phyloP scores from a whole-genome alignment of 64 coral and sea anemone species.

The Dendronephthya gigantea region DNA sequence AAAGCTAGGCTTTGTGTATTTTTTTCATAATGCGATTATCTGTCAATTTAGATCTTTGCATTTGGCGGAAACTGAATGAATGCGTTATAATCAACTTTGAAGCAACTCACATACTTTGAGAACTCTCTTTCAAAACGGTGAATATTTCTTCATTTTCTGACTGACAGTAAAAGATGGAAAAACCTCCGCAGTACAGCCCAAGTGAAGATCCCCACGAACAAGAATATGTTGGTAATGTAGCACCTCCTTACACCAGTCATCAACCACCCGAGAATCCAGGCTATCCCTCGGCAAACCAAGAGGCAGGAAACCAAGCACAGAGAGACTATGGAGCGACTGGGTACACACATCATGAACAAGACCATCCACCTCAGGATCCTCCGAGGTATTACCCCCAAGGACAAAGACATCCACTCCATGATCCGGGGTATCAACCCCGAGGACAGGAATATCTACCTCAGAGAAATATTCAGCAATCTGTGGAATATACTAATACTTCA shows the following conservation, averaged over 20 bases:
- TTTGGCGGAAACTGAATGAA: too few species aligned
- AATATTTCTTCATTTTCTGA: too few species aligned
- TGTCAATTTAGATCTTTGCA: too few species aligned
- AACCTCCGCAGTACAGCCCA: not conserved
- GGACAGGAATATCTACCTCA: not conserved
- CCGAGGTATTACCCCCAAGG: not conserved
- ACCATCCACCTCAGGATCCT: not conserved
- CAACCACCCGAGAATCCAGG: not conserved
- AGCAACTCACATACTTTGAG: too few species aligned
- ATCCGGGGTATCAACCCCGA: too few species aligned
- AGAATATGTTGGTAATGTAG: too few species aligned
- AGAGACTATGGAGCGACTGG: too few species aligned
- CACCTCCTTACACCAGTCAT: too few species aligned
- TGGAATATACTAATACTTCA: not conserved
- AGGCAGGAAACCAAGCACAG: not conserved
- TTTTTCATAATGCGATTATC: too few species aligned
- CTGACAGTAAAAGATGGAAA: not conserved
- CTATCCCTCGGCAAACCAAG: not conserved
- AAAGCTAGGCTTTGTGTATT: too few species aligned
- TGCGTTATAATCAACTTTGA: too few species aligned
- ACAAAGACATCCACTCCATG: not conserved
- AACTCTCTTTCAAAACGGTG: too few species aligned
- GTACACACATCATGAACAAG: not conserved
- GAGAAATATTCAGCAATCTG: not conserved
- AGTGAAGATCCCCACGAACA: not conserved